These are phyloP conservation scores for Gortyna flavago DNA, from an alignment of 2,888 invertebrate species.

Conservation along the genomic window DNA sequence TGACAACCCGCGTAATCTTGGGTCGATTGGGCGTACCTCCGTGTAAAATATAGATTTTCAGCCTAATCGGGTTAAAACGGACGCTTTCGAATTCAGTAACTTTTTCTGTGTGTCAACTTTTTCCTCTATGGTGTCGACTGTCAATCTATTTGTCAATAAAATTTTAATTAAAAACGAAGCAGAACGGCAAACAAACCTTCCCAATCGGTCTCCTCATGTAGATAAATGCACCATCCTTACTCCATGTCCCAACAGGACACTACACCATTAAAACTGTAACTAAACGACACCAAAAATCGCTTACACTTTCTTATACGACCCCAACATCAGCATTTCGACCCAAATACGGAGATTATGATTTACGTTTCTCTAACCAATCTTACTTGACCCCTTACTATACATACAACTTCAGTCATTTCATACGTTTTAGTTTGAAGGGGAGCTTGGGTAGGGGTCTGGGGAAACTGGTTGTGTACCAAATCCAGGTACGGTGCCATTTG, in stretches of 20 bases:
- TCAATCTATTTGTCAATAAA: background rate
- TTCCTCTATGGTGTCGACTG: too few species aligned
- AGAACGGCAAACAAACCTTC: background rate
- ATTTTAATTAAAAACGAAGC: background rate
- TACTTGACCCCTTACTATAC: conserved; percentile 41
- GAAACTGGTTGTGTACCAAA: conserved; percentile 68
- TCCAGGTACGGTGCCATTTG: conserved; percentile 81
- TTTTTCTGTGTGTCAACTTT: too few species aligned
- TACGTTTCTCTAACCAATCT: conserved; percentile 63
- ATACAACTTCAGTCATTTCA: conserved; percentile 7
- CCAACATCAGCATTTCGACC: conserved; percentile 70
- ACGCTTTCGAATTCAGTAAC: background rate
- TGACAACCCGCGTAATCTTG: background rate
- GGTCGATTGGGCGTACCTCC: background rate
- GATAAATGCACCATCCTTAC: conserved; percentile 15
- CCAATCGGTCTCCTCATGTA: background rate
- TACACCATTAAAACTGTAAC: conserved; percentile 61
- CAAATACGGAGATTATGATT: conserved; percentile 73
- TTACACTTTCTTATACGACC: conserved; percentile 69
- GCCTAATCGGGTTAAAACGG: background rate
- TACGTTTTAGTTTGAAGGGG: conserved; percentile 19
- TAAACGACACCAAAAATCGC: conserved; percentile 73
- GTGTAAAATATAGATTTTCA: background rate
- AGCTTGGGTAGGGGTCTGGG: conserved; percentile 58
- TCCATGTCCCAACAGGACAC: conserved; percentile 23